Evolutionary conservation across 1,140 invertebrate genomes (phyloP).

Genomic region (Tetragonula clypearis): DNA sequence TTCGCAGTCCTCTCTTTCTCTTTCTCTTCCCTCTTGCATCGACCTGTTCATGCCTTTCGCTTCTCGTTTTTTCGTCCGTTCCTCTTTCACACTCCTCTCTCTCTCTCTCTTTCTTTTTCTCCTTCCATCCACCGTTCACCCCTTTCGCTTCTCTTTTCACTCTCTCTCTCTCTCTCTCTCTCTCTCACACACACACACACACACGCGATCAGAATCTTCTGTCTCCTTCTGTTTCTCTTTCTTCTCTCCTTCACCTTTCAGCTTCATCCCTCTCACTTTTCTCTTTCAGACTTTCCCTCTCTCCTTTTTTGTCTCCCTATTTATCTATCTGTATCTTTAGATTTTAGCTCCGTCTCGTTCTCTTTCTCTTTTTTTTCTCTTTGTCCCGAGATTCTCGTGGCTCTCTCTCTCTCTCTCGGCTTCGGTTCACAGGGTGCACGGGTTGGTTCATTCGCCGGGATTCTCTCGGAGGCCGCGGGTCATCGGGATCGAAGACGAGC

Average conservation of each 20-base stretch:
- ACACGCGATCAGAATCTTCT: too few species aligned
- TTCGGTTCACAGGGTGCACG: too few species aligned
- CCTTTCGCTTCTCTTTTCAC: too few species aligned
- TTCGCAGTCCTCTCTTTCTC: background rate
- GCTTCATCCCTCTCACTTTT: too few species aligned
- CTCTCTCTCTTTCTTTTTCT: too few species aligned
- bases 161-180: background rate
- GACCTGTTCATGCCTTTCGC: background rate
- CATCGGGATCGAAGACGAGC: slow-evolving; percentile 44
- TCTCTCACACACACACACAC: too few species aligned
- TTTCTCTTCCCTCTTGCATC: background rate
- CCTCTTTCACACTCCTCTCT: background rate
- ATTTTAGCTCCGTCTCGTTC: background rate
- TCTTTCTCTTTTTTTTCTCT: background rate
- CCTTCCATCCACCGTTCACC: background rate
- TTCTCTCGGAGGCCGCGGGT: slow-evolving; percentile 13
- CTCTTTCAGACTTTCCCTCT: too few species aligned
- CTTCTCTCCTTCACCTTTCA: background rate
- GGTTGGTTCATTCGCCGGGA: background rate
- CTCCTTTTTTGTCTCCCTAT: too few species aligned
- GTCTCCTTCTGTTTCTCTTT: background rate
- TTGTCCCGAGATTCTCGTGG: too few species aligned
- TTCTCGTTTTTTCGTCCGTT: too few species aligned
- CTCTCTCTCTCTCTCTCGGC: background rate
- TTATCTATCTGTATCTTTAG: too few species aligned